Evolutionary conservation across 2,113 vertebrate genomes (phyloP).

Genomic region (Sprattus sprattus): DNA sequence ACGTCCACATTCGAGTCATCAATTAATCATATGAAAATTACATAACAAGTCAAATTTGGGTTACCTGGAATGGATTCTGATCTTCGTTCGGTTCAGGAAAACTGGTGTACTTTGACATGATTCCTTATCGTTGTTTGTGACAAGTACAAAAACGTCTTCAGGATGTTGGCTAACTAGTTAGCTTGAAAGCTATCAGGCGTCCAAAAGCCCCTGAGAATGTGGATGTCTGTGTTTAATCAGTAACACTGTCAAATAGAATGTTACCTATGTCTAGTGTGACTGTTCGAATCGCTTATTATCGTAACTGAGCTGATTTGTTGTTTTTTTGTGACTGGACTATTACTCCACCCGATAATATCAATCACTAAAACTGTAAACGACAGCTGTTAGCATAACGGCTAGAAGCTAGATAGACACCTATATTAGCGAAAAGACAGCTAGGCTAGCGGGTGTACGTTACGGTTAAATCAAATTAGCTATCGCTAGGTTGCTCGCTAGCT

Average conservation of each 20-base stretch:
- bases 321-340: background rate
- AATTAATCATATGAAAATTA: background rate
- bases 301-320: background rate
- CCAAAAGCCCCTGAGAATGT: background rate
- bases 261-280: background rate
- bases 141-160: background rate
- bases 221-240: background rate
- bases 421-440: background rate
- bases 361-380: background rate
- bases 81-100: conserved; percentile 68
- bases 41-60: background rate
- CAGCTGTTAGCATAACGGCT: conserved; percentile 1
- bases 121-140: background rate
- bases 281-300: background rate
- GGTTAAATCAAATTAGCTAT: background rate
- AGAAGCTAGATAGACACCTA: background rate
- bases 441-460: conserved; percentile 4
- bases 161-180: background rate
- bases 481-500: conserved; percentile 13
- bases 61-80: conserved; percentile 74
- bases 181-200: background rate
- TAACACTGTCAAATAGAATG: background rate
- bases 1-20: background rate
- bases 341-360: background rate
- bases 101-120: conserved; percentile 70